phyloP scores from a whole-genome alignment of 2,113 vertebrate genomes.

The Pontoporia blainvillei region DNA sequence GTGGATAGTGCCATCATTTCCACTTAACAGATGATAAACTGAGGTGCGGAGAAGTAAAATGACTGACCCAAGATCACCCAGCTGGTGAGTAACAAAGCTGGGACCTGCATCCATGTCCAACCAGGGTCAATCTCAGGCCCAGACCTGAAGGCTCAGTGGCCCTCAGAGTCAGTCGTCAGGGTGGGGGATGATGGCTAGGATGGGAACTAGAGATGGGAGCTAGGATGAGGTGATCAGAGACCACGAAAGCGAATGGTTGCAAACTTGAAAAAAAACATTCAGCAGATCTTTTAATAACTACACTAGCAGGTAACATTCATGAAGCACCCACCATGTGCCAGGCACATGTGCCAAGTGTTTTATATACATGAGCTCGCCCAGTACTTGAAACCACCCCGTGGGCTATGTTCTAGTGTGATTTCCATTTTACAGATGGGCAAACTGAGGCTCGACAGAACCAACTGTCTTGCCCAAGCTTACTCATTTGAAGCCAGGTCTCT shows the following conservation, averaged over 20 bases:
- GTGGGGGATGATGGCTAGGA: not conserved
- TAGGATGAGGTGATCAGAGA: not conserved
- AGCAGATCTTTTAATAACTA: not conserved
- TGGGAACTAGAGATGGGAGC: not conserved
- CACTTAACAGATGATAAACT: not conserved
- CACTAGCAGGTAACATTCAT: not conserved
- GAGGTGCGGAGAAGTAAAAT: not conserved
- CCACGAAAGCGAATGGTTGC: not conserved
- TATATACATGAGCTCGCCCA: not conserved
- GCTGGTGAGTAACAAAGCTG: not conserved
- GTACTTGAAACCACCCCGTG: not conserved
- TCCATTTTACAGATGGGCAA: not conserved
- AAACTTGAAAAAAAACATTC: not conserved
- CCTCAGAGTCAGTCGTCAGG: not conserved
- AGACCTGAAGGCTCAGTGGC: not conserved
- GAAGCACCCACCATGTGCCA: not conserved
- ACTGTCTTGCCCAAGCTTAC: not conserved
- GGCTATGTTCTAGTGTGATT: not conserved
- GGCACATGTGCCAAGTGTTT: too few species aligned
- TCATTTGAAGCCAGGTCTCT: not conserved
- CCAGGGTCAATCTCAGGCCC: not conserved
- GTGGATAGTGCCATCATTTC: not conserved
- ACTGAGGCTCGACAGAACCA: not conserved
- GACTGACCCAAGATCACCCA: conserved; percentile 17
- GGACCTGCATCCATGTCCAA: not conserved